Evolutionary conservation across 2,797 vertebrate species (phyloP).

Genomic region (Ceryle rudis): DNA sequence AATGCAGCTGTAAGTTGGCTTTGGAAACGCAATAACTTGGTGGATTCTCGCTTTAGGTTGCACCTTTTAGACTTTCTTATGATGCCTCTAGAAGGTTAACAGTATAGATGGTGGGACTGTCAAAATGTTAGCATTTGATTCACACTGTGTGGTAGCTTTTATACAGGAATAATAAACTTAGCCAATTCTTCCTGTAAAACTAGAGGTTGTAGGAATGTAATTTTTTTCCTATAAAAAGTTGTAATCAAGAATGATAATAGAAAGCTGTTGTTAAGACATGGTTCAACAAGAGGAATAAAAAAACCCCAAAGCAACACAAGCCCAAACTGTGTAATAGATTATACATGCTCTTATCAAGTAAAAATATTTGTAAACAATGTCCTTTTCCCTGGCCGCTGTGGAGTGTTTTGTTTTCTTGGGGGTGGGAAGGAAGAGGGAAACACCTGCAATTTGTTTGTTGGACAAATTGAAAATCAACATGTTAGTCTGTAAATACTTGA

Average conservation of each 20-base stretch:
- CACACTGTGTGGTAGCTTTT: neutral
- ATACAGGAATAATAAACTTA: neutral
- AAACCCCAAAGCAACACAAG: neutral
- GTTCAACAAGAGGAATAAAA: neutral
- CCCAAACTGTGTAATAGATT: neutral
- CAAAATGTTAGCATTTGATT: neutral
- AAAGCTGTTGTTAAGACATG: neutral
- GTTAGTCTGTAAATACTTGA: neutral
- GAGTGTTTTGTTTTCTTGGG: neutral
- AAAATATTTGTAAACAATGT: conserved; percentile 39
- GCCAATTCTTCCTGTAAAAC: neutral
- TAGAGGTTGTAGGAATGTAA: neutral
- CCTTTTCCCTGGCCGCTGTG: neutral
- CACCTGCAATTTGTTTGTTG: conserved; percentile 49
- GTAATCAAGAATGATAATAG: neutral
- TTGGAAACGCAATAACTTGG: neutral
- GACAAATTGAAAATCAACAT: conserved; percentile 34
- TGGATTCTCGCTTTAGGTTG: neutral
- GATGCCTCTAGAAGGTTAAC: neutral
- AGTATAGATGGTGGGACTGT: neutral
- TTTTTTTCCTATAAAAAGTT: neutral
- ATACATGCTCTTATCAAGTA: neutral
- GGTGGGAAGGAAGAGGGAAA: conserved; percentile 51
- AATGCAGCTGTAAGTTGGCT: neutral
- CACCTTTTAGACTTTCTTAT: neutral